Evolutionary conservation across 2,888 invertebrate genomes (phyloP).

Genomic region (Drosophila conformis): DNA sequence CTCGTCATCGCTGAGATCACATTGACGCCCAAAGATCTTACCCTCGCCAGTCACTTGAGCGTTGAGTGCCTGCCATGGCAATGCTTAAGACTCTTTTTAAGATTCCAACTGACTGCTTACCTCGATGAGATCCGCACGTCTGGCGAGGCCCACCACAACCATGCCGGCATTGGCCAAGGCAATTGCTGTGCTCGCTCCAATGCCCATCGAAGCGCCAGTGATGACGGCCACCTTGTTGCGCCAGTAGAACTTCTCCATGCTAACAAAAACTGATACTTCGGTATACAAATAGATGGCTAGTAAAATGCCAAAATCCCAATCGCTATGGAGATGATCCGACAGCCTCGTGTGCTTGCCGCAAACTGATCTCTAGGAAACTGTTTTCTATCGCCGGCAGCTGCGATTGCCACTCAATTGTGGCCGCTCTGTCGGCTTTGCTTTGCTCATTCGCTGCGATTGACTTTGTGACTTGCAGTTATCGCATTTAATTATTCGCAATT

Average conservation of each 20-base stretch:
- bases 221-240: slow-evolving; percentile 83
- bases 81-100: not conserved
- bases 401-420: slow-evolving; percentile 12
- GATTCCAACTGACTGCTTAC: slow-evolving; percentile 56
- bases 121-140: slow-evolving; percentile 85
- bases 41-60: slow-evolving; percentile 79
- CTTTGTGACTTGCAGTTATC: slow-evolving; percentile 16
- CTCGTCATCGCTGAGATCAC: slow-evolving; percentile 82
- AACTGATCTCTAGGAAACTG: slow-evolving; percentile 43
- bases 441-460: slow-evolving; percentile 50
- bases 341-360: slow-evolving; percentile 72
- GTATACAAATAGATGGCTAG: not conserved
- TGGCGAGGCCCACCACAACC: slow-evolving; percentile 86
- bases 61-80: slow-evolving; percentile 74
- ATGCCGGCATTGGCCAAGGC: slow-evolving; percentile 85
- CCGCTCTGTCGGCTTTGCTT: slow-evolving; percentile 23
- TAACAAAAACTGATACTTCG: not conserved
- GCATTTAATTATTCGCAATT: slow-evolving; percentile 73
- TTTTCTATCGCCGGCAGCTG: slow-evolving; percentile 18
- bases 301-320: not conserved
- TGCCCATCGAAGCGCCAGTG: slow-evolving; percentile 85
- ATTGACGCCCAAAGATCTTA: slow-evolving; percentile 81
- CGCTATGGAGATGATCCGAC: slow-evolving; percentile 35
- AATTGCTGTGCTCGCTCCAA: slow-evolving; percentile 84
- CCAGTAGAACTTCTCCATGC: slow-evolving; percentile 70